Evolutionary conservation across 2,797 vertebrate species (phyloP).

Genomic region (Myotis findleyi): DNA sequence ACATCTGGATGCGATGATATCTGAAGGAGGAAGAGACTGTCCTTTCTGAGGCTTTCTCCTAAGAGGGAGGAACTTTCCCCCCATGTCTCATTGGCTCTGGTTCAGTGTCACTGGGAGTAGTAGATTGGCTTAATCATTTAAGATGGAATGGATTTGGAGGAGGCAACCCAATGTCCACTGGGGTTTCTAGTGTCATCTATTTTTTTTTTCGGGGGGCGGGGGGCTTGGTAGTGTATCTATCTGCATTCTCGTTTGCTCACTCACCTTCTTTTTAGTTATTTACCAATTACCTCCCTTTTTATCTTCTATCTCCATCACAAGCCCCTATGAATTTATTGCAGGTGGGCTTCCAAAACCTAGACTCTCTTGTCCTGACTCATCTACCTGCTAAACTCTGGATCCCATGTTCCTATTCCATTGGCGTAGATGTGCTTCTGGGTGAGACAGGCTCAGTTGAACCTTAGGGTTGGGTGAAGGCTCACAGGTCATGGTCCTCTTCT

Average conservation of each 20-base stretch:
- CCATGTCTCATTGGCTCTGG: neutral
- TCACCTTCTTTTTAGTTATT: constrained; percentile 16
- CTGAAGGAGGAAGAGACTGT: neutral
- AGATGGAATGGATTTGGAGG: neutral
- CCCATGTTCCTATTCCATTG: neutral
- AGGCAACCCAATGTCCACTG: neutral
- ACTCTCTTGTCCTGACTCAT: neutral
- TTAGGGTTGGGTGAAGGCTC: neutral
- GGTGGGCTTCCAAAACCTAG: neutral
- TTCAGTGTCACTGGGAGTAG: neutral
- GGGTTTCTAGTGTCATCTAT: neutral
- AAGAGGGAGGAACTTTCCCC: neutral
- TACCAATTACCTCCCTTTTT: neutral
- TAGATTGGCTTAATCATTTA: neutral
- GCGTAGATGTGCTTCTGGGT: neutral
- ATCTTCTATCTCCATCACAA: neutral
- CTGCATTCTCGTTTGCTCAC: neutral
- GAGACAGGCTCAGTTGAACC: neutral
- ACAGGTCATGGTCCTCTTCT: neutral
- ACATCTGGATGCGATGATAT: neutral
- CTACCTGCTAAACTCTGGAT: neutral
- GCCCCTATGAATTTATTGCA: neutral
- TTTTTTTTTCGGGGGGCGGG: neutral
- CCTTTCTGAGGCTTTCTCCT: neutral
- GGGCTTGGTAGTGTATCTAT: neutral